Percentiles rank a stretch among this genome's conserved stretches.
Evolutionary conservation across 2,797 vertebrate species (phyloP).

Genomic region (Dryobates pubescens): DNA sequence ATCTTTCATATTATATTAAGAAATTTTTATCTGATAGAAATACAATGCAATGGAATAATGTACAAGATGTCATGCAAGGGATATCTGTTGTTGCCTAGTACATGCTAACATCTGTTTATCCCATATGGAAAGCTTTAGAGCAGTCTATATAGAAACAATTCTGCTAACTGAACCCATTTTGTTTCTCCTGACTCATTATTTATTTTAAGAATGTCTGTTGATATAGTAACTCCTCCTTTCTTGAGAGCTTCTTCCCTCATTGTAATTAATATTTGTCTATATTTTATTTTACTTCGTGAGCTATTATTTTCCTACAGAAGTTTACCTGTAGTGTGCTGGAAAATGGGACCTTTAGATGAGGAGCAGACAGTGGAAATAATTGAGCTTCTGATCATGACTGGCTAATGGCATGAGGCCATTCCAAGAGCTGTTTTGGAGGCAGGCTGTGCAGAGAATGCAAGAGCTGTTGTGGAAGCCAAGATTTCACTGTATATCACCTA

Average conservation of each 20-base stretch:
- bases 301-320: not conserved
- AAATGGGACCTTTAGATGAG: not conserved
- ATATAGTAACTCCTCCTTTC: not conserved
- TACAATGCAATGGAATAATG: constrained; percentile 17
- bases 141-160: constrained; percentile 6
- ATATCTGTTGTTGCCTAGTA: constrained; percentile 12
- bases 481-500: not conserved
- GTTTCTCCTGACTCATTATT: constrained; percentile 52
- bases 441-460: accelerated
- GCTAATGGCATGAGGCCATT: accelerated
- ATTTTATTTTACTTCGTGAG: not conserved
- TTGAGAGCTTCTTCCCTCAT: not conserved
- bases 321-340: not conserved
- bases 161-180: constrained; percentile 31
- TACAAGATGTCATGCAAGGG: constrained; percentile 1
- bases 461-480: not conserved
- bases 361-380: not conserved
- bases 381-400: not conserved
- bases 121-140: constrained; percentile 44
- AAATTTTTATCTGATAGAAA: constrained; percentile 39
- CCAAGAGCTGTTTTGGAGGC: accelerated
- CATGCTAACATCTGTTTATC: constrained; percentile 40
- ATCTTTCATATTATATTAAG: not conserved
- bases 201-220: constrained; percentile 44
- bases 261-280: not conserved